Evolutionary conservation across 2,888 invertebrate species (phyloP).

Genomic region (Torymus auratus): DNA sequence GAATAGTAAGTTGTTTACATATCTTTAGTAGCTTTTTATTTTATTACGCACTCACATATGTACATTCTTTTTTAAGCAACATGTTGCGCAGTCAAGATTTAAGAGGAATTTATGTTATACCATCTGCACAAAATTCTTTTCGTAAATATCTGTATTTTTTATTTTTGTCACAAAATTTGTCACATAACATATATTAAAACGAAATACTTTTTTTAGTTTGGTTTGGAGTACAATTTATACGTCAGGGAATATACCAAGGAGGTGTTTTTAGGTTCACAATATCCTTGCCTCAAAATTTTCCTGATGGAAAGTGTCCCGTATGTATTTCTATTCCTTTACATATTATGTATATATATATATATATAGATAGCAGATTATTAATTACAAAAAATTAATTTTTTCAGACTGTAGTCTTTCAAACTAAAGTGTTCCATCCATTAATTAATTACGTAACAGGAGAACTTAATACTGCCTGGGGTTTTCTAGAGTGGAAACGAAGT

Average conservation of each 20-base stretch:
- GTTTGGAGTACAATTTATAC: conserved; percentile 94
- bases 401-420: conserved; percentile 90
- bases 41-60: conserved; percentile 2
- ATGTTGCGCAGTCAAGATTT: conserved; percentile 90
- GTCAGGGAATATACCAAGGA: conserved; percentile 92
- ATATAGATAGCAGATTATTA: background rate
- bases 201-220: conserved; percentile 81
- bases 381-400: conserved; percentile 57
- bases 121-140: conserved; percentile 89
- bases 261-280: conserved; percentile 94
- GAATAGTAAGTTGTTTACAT: conserved; percentile 87
- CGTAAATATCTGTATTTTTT: conserved; percentile 79
- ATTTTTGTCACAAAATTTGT: conserved; percentile 10
- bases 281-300: conserved; percentile 91
- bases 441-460: conserved; percentile 88
- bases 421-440: conserved; percentile 91
- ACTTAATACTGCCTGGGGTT: conserved; percentile 87
- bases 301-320: conserved; percentile 90
- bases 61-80: conserved; percentile 81
- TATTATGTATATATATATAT: background rate
- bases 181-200: conserved; percentile 15
- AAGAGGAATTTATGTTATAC: conserved; percentile 94
- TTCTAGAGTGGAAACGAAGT: conserved; percentile 90
- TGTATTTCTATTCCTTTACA: conserved; percentile 69
- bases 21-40: conserved; percentile 36